Conservation (phyloP, 1,140 invertebrate genomes). For the Cyclargus thomasi region DNA sequence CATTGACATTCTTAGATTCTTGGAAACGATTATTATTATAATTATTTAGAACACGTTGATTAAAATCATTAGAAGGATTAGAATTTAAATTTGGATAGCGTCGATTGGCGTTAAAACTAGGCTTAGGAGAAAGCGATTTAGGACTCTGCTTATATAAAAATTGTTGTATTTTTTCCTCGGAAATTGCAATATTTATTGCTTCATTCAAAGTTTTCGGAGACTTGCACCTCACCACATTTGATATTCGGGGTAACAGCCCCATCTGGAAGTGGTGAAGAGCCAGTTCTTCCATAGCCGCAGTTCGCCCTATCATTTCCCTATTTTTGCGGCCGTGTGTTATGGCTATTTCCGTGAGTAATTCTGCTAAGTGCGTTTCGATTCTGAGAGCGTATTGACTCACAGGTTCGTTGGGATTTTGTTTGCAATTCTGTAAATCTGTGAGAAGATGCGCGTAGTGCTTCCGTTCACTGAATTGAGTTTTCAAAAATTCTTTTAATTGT, state of each 20-base stretch:
- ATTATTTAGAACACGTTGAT: not conserved
- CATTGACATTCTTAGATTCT: not conserved
- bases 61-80: no score
- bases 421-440: not conserved
- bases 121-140: not conserved
- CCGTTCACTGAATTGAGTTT: not conserved
- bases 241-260: not conserved
- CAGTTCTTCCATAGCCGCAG: not conserved
- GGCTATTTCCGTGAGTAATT: not conserved
- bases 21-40: not conserved
- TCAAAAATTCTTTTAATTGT: not conserved
- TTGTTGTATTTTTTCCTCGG: not conserved
- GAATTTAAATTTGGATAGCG: no score
- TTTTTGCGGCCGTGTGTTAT: not conserved
- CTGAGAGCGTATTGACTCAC: not conserved
- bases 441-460: not conserved
- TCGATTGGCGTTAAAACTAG: no score
- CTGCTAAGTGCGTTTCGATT: not conserved
- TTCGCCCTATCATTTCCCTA: not conserved
- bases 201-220: not conserved
- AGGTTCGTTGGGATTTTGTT: not conserved
- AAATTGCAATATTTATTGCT: not conserved
- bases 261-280: not conserved
- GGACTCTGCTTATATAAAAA: not conserved
- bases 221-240: not conserved